Evolutionary conservation across 2,797 vertebrate species (phyloP).

Genomic region (Argyrosomus regius): DNA sequence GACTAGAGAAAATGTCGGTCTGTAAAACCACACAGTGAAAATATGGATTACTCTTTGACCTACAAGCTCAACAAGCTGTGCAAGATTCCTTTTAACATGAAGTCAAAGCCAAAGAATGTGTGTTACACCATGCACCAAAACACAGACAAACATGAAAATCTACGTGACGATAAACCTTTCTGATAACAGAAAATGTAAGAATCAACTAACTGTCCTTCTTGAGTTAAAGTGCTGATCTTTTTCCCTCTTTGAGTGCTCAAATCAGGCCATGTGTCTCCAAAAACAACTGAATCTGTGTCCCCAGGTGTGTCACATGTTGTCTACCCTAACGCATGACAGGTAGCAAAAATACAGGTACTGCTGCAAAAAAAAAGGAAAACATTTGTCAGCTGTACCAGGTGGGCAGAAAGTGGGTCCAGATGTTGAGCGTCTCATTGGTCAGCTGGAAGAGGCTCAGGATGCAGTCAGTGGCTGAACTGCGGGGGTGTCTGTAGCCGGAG

Average conservation of each 20-base stretch:
- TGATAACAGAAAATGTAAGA: not conserved
- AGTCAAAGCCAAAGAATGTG: not conserved
- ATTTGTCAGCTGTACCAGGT: slow-evolving; percentile 86
- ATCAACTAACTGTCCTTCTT: too few species aligned
- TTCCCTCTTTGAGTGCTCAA: not conserved
- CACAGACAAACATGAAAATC: too few species aligned
- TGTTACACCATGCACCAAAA: too few species aligned
- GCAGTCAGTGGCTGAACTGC: slow-evolving; percentile 91
- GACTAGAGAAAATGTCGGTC: not conserved
- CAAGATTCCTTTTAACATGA: slow-evolving; percentile 21
- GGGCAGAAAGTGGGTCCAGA: slow-evolving; percentile 96
- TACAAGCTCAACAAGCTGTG: slow-evolving; percentile 14
- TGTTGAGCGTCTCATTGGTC: slow-evolving; percentile 97
- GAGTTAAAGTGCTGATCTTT: not conserved
- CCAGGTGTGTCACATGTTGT: slow-evolving; percentile 1
- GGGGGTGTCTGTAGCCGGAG: slow-evolving; percentile 92
- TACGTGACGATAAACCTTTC: too few species aligned
- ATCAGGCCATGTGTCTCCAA: too few species aligned
- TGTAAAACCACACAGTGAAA: not conserved
- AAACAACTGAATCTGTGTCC: not conserved
- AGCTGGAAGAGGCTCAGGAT: slow-evolving; percentile 94
- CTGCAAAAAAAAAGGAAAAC: too few species aligned
- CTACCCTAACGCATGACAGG: not conserved
- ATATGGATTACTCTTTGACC: not conserved
- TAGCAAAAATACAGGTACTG: not conserved